Base-by-base conservation (phyloP, 35 echinoderm and acorn worm genomes). In the Acanthaster planci region DNA sequence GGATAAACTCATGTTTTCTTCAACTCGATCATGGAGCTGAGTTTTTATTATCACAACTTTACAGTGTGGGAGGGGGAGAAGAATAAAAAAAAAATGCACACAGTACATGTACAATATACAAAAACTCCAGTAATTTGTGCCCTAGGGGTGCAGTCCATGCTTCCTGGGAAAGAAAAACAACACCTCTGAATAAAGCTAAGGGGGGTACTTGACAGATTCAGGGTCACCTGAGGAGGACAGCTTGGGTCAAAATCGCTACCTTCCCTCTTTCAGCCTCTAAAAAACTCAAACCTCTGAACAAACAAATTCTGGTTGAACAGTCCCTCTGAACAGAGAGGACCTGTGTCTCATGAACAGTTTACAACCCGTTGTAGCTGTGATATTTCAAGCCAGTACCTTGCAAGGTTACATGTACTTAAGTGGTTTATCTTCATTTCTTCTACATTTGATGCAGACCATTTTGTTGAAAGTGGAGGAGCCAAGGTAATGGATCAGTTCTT, bases 111-210 rank as follows among this genome's bases (percentile, higher is more conserved):
- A 14, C 19, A 59, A 58, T n/a, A n/a, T n/a, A n/a, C n/a, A n/a
- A 72, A 72, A 72, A 36, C 34, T 72, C 64, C 64, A 8, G 34
- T 26, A 72, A 72, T 36, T 72, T 47, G 26, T 72, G 64, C 64
- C 64, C 64, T 72, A 26, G 2, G 34, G 64, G 64, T 34, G 7
- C 64, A 35, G 64, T 72, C 64, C 29, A 30, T 72, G 64, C 26
- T 31, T 72, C 14, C 21, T 72, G 8, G 30, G 64, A 72, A 72
- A 72, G 64, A 72, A 72, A 72, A 72, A 72, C 64, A 72, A 72
- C 64, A 72, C 64, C 64, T 72, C 64, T 72, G 64, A 31, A 34
- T 72, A 47, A 47, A 31, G 64, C 34, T 72, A 26, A 72, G 23
- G 22, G n/a, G 42, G 64, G 64, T 72, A 26, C 64, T 26, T 31